A percentile compares a stretch with the other conserved stretches of the same genome.
Evolutionary conservation across 2,113 vertebrate genomes (phyloP).

Genomic region (Stomatorhinus ivindoensis): DNA sequence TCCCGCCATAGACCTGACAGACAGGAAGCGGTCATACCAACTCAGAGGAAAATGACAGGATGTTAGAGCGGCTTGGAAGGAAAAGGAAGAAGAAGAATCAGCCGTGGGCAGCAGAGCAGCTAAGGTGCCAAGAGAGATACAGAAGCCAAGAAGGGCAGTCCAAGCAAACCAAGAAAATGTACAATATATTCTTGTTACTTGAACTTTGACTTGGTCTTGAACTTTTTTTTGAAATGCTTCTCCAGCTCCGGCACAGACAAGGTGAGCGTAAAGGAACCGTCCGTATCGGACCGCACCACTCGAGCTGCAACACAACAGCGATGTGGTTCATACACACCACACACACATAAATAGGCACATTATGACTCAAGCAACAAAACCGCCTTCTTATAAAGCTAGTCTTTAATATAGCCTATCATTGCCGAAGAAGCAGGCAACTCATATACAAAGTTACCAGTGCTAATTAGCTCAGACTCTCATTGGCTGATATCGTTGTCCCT

Average conservation of each 20-base stretch:
- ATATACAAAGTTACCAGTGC: background rate
- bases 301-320: conserved; percentile 60
- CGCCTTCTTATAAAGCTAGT: background rate
- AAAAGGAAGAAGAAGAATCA: conserved; percentile 16
- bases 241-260: conserved; percentile 68
- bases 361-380: background rate
- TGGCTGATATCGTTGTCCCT: background rate
- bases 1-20: background rate
- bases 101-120: conserved; percentile 11
- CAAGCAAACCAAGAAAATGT: conserved; percentile 27
- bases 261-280: conserved; percentile 65
- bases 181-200: conserved; percentile 59
- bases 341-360: background rate
- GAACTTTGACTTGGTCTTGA: conserved; percentile 58
- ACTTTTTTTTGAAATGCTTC: conserved; percentile 63
- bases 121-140: background rate
- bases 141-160: conserved; percentile 21
- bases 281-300: conserved; percentile 55
- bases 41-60: conserved; percentile 1
- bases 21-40: background rate
- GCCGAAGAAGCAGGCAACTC: background rate
- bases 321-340: conserved; percentile 23
- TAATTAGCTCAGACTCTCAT: background rate
- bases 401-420: background rate
- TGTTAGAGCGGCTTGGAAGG: conserved; percentile 7